Percentiles rank a stretch among this genome's conserved stretches.
Conservation (phyloP, 2,113 vertebrate genomes). For the Daphoenositta chrysoptera region DNA sequence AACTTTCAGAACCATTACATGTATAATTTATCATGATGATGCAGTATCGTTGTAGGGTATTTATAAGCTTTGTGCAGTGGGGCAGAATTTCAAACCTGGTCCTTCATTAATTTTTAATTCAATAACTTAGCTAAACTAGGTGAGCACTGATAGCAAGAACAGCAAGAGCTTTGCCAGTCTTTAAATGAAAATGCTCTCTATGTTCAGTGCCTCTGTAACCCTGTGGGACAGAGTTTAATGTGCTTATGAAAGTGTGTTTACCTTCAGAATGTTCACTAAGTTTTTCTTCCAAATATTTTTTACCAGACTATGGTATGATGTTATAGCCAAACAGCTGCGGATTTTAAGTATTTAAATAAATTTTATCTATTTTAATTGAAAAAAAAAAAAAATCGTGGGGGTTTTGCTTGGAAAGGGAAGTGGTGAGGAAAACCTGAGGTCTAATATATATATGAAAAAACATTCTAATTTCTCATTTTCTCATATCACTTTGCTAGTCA, state of each 20-base stretch:
- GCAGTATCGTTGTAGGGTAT: conserved; percentile 59
- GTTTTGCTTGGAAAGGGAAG: neutral
- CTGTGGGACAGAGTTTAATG: neutral
- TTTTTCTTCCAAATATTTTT: neutral
- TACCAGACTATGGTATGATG: neutral
- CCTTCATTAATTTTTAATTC: conserved; percentile 73
- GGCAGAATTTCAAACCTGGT: conserved; percentile 72
- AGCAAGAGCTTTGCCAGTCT: neutral
- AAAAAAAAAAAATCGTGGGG: neutral
- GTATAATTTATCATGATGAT: conserved; percentile 71
- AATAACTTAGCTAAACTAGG: conserved; percentile 61
- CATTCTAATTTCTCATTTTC: neutral
- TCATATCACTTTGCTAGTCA: neutral
- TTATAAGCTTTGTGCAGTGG: conserved; percentile 66
- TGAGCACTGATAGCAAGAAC: conserved; percentile 45
- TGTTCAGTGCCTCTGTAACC: neutral
- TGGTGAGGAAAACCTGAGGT: neutral
- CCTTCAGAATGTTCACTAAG: neutral
- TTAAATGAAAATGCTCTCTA: conserved; percentile 29
- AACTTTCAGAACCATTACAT: conserved; percentile 73
- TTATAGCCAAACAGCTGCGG: neutral
- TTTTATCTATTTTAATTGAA: too few species aligned
- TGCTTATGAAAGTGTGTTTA: neutral
- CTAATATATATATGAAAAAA: neutral
- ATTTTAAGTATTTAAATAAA: neutral